phyloP scores from a whole-genome alignment of 2,888 invertebrate genomes.

The Lasioglossum leucozonium region DNA sequence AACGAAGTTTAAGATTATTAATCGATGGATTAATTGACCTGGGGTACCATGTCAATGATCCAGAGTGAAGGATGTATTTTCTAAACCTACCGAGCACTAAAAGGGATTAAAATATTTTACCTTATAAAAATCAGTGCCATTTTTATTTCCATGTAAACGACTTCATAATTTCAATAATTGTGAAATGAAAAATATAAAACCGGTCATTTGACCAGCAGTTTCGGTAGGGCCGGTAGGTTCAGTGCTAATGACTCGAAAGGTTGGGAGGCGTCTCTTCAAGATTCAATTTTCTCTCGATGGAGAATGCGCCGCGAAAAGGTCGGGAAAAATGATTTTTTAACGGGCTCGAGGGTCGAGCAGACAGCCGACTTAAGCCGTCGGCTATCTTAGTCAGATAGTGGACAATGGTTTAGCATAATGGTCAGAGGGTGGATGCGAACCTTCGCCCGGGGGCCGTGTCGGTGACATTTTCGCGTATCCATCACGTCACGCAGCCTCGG shows the following conservation, averaged over 20 bases:
- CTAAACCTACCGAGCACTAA: no score
- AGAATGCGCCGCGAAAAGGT: slow-evolving; percentile 32
- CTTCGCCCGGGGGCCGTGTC: slow-evolving; percentile 80
- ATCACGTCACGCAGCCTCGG: slow-evolving; percentile 74
- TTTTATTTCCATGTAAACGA: no score
- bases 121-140: no score
- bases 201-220: no score
- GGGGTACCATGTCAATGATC: no score
- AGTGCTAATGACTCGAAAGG: background rate
- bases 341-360: slow-evolving; percentile 73
- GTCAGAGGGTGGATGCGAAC: slow-evolving; percentile 78
- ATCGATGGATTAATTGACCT: no score
- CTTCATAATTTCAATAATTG: no score
- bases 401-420: slow-evolving; percentile 84
- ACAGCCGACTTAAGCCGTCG: slow-evolving; percentile 71
- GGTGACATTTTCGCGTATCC: slow-evolving; percentile 83
- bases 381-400: slow-evolving; percentile 83
- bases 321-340: slow-evolving; percentile 82
- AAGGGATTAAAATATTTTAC: no score
- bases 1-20: no score
- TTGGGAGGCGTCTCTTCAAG: background rate
- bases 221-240: no score
- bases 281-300: background rate
- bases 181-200: no score
- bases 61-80: no score